A percentile compares a stretch with the other conserved stretches of the same genome.
phyloP scores from a whole-genome alignment of 2,113 vertebrate species.

The Gobio gobio region DNA sequence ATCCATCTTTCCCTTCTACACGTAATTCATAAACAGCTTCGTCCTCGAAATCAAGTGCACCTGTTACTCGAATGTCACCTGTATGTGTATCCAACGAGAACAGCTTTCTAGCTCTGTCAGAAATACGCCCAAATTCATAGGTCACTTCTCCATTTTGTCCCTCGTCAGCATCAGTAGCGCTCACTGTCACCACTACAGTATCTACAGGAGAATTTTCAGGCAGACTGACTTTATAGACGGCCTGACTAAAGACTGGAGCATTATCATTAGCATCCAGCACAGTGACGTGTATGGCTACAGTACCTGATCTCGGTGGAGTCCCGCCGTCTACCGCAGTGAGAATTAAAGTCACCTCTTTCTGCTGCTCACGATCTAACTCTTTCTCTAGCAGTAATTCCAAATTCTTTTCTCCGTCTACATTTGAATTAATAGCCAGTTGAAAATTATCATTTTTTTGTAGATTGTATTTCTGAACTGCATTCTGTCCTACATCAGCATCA shows the following conservation, averaged over 20 bases:
- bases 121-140: constrained; percentile 66
- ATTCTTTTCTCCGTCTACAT: constrained; percentile 45
- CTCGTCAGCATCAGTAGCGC: constrained; percentile 55
- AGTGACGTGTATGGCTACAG: too few relatives aligned
- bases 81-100: constrained; percentile 52
- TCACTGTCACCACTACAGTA: not conserved
- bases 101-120: constrained; percentile 34
- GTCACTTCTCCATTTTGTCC: constrained; percentile 75
- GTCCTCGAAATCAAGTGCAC: constrained; percentile 75
- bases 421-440: constrained; percentile 64
- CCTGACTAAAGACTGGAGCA: too few relatives aligned
- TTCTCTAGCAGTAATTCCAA: constrained; percentile 57
- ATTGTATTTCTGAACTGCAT: constrained; percentile 63
- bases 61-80: constrained; percentile 55
- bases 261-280: too few relatives aligned
- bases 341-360: too few relatives aligned
- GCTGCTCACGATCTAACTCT: too few relatives aligned
- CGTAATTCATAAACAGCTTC: constrained; percentile 44
- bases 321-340: too few relatives aligned
- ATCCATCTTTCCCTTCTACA: constrained; percentile 72
- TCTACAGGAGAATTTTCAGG: too few relatives aligned
- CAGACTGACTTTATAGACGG: too few relatives aligned
- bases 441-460: constrained; percentile 69
- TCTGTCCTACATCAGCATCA: constrained; percentile 68
- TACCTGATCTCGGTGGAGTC: too few relatives aligned